Evolutionary conservation across 1,140 invertebrate genomes (phyloP).

Genomic region (Diachasma alloeum): DNA sequence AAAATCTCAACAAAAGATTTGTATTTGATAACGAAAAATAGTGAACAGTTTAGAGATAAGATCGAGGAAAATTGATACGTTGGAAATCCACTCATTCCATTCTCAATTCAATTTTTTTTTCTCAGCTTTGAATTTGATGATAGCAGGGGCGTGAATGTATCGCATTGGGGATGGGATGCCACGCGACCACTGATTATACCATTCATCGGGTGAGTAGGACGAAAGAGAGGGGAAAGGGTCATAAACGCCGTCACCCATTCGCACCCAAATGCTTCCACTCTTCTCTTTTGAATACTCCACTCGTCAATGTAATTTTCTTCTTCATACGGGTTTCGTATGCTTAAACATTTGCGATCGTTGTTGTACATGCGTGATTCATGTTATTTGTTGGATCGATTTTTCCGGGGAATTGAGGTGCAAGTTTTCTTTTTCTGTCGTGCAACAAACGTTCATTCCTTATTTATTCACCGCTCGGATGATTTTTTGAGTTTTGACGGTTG

Average conservation of each 20-base stretch:
- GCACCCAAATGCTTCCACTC: constrained; percentile 31
- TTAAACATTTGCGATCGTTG: too few species aligned
- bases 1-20: background rate
- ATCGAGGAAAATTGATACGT: constrained; percentile 1
- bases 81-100: background rate
- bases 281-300: constrained; percentile 54
- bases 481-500: too few species aligned
- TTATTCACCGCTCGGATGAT: too few species aligned
- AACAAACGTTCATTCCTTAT: too few species aligned
- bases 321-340: constrained; percentile 27
- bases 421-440: background rate
- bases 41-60: background rate
- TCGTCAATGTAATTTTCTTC: constrained; percentile 62
- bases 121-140: constrained; percentile 49
- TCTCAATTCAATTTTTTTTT: constrained; percentile 26
- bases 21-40: background rate
- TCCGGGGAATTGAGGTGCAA: background rate
- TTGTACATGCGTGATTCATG: too few species aligned
- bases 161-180: constrained; percentile 43
- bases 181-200: constrained; percentile 66
- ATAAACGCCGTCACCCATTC: constrained; percentile 54
- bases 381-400: too few species aligned
- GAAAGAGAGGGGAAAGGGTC: constrained; percentile 54
- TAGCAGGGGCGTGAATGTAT: constrained; percentile 50
- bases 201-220: constrained; percentile 55